These are phyloP conservation scores for Oryzias woworae DNA, from an alignment of 2,113 vertebrate genomes.

Conservation along the genomic window DNA sequence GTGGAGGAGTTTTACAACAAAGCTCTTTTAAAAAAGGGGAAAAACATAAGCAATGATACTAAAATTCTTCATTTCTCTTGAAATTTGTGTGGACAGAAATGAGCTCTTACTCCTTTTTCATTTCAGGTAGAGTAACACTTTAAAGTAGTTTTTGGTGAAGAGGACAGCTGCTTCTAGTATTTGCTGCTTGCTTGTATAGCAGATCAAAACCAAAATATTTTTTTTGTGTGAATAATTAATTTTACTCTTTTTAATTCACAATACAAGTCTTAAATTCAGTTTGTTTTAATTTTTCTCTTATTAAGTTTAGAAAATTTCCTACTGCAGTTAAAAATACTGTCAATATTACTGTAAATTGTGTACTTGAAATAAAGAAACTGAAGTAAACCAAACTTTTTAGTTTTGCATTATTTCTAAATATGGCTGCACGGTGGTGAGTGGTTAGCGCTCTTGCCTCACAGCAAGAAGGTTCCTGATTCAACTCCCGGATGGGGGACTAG, in stretches of 20 bases:
- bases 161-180: constrained; percentile 23
- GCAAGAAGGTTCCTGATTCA: too few species aligned
- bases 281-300: constrained; percentile 13
- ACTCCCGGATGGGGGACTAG: too few species aligned
- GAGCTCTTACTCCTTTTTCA: constrained; percentile 37
- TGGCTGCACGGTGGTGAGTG: too few species aligned
- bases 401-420: too few species aligned
- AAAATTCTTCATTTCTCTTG: constrained; percentile 13
- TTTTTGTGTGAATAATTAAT: constrained; percentile 17
- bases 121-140: background rate
- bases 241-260: constrained; percentile 31
- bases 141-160: constrained; percentile 25
- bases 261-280: constrained; percentile 27
- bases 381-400: constrained; percentile 28
- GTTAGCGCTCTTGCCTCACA: too few species aligned
- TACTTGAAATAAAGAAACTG: constrained; percentile 64
- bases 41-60: constrained; percentile 11
- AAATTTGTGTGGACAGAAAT: constrained; percentile 29
- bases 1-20: constrained; percentile 21
- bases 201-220: constrained; percentile 24
- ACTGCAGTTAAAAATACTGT: constrained; percentile 28
- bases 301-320: constrained; percentile 26
- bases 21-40: constrained; percentile 1
- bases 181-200: constrained; percentile 37
- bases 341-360: constrained; percentile 57